phyloP scores from a whole-genome alignment of 2,888 invertebrate genomes.

The Lasioglossum oenotherae region DNA sequence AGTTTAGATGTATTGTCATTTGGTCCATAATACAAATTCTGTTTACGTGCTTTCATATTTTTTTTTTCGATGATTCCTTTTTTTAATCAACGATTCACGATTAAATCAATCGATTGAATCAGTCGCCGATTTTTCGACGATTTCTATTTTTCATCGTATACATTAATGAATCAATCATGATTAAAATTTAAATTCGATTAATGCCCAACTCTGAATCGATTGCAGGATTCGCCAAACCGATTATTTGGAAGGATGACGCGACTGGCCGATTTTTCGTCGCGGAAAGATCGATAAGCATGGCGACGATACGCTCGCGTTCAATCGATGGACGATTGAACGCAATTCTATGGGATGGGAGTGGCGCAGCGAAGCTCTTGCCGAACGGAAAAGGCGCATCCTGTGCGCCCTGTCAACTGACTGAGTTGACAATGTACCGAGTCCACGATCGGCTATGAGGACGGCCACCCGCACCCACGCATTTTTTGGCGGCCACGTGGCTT shows the following conservation, averaged over 20 bases:
- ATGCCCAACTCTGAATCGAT: too few species aligned
- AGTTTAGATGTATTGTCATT: too few species aligned
- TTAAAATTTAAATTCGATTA: too few species aligned
- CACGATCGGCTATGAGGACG: conserved; percentile 60
- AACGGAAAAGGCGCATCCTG: conserved; percentile 80
- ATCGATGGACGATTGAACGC: conserved; percentile 75
- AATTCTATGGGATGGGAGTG: conserved; percentile 76
- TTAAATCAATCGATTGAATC: too few species aligned
- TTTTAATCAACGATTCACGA: too few species aligned
- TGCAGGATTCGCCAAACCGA: background rate
- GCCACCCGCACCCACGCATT: conserved; percentile 67
- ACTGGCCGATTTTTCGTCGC: conserved; percentile 50
- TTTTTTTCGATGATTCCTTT: too few species aligned
- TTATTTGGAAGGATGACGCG: conserved; percentile 63
- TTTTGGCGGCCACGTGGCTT: conserved; percentile 49
- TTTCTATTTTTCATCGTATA: too few species aligned
- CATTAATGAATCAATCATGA: too few species aligned
- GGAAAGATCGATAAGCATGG: conserved; percentile 48
- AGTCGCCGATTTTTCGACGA: too few species aligned
- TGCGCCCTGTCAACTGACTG: conserved; percentile 77
- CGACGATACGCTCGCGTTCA: conserved; percentile 61
- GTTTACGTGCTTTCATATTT: too few species aligned
- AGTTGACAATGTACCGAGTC: conserved; percentile 77
- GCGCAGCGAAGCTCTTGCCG: conserved; percentile 68
- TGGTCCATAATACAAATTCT: too few species aligned